Percentiles rank a stretch among this genome's conserved stretches.
These are phyloP conservation scores for Heterohyrax brucei DNA, from an alignment of 2,797 vertebrate species.

Conservation along the genomic window DNA sequence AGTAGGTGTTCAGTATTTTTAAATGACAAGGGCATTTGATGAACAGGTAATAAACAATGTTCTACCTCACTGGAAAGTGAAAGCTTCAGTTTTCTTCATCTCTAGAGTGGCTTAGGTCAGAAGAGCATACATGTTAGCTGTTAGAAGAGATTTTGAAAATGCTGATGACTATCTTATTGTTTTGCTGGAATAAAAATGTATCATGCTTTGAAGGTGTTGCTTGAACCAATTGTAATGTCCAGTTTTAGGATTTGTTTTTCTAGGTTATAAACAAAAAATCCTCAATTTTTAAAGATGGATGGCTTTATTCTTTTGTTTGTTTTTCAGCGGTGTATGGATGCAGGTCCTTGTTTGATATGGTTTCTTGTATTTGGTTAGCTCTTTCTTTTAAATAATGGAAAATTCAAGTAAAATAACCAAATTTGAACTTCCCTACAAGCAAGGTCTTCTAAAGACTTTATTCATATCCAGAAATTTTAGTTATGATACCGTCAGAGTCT, in stretches of 20 bases:
- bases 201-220: not conserved
- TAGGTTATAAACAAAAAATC: not conserved
- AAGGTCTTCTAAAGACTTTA: not conserved
- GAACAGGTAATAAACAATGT: conserved; percentile 27
- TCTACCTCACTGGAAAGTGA: conserved; percentile 52
- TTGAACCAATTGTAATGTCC: not conserved
- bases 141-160: conserved; percentile 17
- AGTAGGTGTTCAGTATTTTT: conserved; percentile 28
- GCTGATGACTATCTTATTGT: conserved; percentile 16
- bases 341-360: not conserved
- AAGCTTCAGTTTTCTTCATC: conserved; percentile 46
- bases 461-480: not conserved
- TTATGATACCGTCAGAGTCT: not conserved
- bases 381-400: not conserved
- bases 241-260: not conserved
- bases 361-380: not conserved
- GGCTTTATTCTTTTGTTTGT: not conserved
- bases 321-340: not conserved
- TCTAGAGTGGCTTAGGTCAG: conserved; percentile 30
- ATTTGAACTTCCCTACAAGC: not conserved
- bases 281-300: not conserved
- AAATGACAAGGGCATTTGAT: conserved; percentile 12
- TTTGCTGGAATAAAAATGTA: not conserved
- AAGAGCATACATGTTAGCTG: not conserved
- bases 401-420: not conserved